A percentile compares a stretch with the other conserved stretches of the same genome.
These are phyloP conservation scores for Pithys albifrons DNA, from an alignment of 2,113 vertebrate genomes.

Conservation along the genomic window DNA sequence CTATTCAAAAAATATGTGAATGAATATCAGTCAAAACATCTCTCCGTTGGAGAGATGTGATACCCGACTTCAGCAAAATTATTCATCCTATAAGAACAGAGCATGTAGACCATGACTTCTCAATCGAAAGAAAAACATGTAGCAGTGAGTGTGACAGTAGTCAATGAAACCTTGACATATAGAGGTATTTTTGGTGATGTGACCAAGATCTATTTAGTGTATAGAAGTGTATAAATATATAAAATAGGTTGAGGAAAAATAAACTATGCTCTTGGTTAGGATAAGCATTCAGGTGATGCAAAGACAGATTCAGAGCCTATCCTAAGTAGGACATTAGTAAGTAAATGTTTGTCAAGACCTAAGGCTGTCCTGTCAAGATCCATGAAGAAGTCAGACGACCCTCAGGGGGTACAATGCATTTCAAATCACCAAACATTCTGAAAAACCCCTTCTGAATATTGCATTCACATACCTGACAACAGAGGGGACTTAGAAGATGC, in stretches of 20 bases:
- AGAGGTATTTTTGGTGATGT: background rate
- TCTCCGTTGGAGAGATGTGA: background rate
- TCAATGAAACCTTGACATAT: background rate
- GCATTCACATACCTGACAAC: background rate
- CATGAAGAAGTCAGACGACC: background rate
- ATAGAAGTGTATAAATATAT: background rate
- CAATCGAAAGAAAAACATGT: background rate
- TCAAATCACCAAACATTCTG: background rate
- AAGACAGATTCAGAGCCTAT: background rate
- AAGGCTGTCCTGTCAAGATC: background rate
- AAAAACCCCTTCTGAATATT: background rate
- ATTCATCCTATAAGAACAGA: background rate
- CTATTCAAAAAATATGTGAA: background rate
- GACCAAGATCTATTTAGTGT: background rate
- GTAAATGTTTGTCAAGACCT: background rate
- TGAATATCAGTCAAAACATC: background rate
- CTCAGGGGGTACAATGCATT: background rate
- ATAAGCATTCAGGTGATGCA: background rate
- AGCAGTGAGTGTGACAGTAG: background rate
- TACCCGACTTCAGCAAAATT: background rate
- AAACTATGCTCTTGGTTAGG: background rate
- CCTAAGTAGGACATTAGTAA: background rate
- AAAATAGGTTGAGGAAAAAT: background rate
- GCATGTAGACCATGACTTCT: background rate
- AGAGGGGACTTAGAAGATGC: accelerated